Conservation (phyloP, 2,797 vertebrate genomes). For the Squalus acanthias region DNA sequence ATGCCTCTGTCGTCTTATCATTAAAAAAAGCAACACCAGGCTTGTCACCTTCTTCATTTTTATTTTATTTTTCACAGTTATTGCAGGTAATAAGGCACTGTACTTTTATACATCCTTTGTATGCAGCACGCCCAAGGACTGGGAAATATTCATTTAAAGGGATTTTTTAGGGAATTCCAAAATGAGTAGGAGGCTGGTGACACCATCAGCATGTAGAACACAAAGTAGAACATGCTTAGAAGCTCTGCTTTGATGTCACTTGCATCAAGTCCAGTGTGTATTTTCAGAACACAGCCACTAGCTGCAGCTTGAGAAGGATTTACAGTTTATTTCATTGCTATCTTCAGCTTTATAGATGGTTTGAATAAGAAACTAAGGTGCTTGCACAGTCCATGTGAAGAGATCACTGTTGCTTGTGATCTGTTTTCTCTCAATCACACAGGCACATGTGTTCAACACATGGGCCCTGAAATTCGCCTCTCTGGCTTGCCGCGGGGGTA, state of each 20-base stretch:
- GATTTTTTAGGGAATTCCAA: neutral
- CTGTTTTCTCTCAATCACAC: neutral
- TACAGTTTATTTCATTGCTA: neutral
- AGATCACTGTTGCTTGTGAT: neutral
- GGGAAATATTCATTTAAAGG: neutral
- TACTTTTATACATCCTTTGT: neutral
- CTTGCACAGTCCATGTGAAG: neutral
- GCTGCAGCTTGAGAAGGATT: neutral
- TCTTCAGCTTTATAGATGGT: neutral
- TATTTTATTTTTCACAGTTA: neutral
- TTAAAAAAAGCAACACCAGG: neutral
- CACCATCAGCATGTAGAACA: neutral
- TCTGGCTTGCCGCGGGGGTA: no score
- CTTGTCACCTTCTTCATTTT: neutral
- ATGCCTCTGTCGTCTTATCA: neutral
- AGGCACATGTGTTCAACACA: no score
- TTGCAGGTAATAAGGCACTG: neutral
- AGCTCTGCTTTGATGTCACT: neutral
- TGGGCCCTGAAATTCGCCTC: no score
- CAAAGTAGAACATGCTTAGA: neutral
- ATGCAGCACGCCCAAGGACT: neutral
- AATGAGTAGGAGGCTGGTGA: neutral
- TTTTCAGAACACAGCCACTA: no score
- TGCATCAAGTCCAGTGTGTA: neutral
- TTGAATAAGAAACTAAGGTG: neutral